A percentile compares a stretch with the other conserved stretches of the same genome.
phyloP scores from a whole-genome alignment of 2,888 invertebrate genomes.

The Drosophila antonietae region DNA sequence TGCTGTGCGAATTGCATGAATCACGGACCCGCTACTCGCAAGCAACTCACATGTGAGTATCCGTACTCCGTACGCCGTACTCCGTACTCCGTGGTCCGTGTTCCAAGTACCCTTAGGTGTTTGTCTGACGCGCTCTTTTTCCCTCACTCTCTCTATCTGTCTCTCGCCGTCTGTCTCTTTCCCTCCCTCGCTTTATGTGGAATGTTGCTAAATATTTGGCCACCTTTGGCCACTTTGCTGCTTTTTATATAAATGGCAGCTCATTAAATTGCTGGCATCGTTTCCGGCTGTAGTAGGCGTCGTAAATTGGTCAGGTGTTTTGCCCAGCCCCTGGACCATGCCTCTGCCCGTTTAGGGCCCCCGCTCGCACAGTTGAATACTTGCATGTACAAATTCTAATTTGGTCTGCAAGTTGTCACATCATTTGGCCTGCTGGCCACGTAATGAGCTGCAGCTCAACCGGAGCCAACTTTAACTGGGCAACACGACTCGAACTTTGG shows the following conservation, averaged over 20 bases:
- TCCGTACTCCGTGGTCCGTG: slow-evolving; percentile 2
- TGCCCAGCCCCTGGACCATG: not conserved
- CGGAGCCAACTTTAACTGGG: slow-evolving; percentile 36
- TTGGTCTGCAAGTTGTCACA: slow-evolving; percentile 70
- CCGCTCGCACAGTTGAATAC: slow-evolving; percentile 24
- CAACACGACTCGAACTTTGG: slow-evolving; percentile 30
- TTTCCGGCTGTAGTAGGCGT: slow-evolving; percentile 49
- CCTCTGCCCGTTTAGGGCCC: slow-evolving; percentile 5
- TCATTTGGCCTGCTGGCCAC: slow-evolving; percentile 74
- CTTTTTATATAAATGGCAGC: slow-evolving; percentile 77
- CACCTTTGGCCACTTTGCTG: slow-evolving; percentile 71
- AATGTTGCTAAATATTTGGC: slow-evolving; percentile 77
- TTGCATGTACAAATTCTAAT: slow-evolving; percentile 64
- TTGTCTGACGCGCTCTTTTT: slow-evolving; percentile 14
- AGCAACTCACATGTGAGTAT: slow-evolving; percentile 55
- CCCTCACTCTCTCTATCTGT: not conserved
- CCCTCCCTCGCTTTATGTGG: slow-evolving; percentile 8
- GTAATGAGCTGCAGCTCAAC: slow-evolving; percentile 75
- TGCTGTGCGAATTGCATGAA: slow-evolving; percentile 80
- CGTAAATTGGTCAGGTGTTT: slow-evolving; percentile 70
- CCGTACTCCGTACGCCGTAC: not conserved
- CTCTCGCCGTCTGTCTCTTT: not conserved
- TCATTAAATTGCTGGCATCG: slow-evolving; percentile 77
- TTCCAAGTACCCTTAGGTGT: slow-evolving; percentile 44
- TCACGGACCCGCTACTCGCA: slow-evolving; percentile 59